These are phyloP conservation scores for Phylloscopus trochiloides DNA, from an alignment of 2,113 vertebrate genomes.

Conservation along the genomic window DNA sequence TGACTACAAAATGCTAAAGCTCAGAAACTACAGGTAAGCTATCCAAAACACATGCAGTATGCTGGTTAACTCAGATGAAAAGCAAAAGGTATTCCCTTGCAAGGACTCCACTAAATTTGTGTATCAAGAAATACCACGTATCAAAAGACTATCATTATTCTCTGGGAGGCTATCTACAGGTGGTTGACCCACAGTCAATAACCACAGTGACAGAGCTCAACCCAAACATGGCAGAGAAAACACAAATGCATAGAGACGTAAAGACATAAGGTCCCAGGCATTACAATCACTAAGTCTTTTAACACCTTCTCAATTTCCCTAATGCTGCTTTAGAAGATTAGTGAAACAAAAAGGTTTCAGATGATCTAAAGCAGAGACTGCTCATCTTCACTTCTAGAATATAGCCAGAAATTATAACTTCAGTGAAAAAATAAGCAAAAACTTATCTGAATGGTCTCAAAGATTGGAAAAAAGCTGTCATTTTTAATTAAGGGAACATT, in stretches of 20 bases:
- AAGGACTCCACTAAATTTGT: neutral
- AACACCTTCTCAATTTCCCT: neutral
- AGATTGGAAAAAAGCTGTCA: neutral
- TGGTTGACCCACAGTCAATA: neutral
- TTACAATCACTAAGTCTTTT: neutral
- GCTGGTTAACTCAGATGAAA: neutral
- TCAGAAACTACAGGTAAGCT: neutral
- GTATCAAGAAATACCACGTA: neutral
- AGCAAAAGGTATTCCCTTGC: neutral
- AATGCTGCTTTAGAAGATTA: neutral
- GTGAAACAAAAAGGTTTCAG: neutral
- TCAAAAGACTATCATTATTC: neutral
- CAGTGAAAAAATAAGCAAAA: neutral
- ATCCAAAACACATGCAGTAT: neutral
- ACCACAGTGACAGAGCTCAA: neutral
- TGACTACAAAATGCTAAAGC: neutral
- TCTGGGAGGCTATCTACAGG: neutral
- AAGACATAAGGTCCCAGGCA: neutral
- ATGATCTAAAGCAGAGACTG: neutral
- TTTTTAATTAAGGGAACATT: neutral
- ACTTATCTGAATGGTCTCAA: neutral
- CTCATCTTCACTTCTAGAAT: neutral
- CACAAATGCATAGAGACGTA: rapidly evolving
- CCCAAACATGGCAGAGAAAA: neutral
- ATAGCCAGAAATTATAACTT: neutral